Evolutionary conservation across 1,140 invertebrate species (phyloP).

Genomic region (Polypedilum pembai): DNA sequence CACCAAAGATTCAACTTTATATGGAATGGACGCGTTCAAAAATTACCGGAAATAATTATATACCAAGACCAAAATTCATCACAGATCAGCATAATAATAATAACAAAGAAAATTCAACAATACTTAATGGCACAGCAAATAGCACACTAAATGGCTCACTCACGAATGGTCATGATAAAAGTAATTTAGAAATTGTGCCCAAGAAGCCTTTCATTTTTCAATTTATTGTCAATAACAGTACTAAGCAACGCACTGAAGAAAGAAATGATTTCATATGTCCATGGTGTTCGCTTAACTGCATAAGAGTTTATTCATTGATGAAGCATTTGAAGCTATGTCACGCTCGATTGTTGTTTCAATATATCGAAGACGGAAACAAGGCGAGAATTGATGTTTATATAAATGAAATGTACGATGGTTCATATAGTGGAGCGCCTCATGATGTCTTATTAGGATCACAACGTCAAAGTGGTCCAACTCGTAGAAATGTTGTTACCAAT

Average conservation of each 20-base stretch:
- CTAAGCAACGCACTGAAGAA: slow-evolving; percentile 88
- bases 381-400: slow-evolving; percentile 90
- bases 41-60: slow-evolving; percentile 33
- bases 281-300: slow-evolving; percentile 89
- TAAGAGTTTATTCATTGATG: slow-evolving; percentile 76
- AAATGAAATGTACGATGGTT: slow-evolving; percentile 91
- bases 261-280: slow-evolving; percentile 87
- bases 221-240: slow-evolving; percentile 93
- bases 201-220: slow-evolving; percentile 79
- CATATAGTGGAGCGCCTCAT: slow-evolving; percentile 89
- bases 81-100: slow-evolving; percentile 30
- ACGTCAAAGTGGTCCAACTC: slow-evolving; percentile 67
- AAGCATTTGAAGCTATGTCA: slow-evolving; percentile 92
- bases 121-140: slow-evolving; percentile 29
- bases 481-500: slow-evolving; percentile 78
- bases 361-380: slow-evolving; percentile 60
- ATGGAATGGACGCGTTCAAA: slow-evolving; percentile 26
- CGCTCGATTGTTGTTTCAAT: slow-evolving; percentile 83
- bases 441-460: slow-evolving; percentile 69
- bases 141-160: not conserved
- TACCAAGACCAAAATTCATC: not conserved
- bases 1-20: slow-evolving; percentile 17
- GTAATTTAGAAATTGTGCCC: slow-evolving; percentile 31
- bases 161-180: slow-evolving; percentile 31
- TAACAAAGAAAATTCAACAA: slow-evolving; percentile 32